phyloP scores from a whole-genome alignment of 2,113 vertebrate species.

The Zosterops japonicus region DNA sequence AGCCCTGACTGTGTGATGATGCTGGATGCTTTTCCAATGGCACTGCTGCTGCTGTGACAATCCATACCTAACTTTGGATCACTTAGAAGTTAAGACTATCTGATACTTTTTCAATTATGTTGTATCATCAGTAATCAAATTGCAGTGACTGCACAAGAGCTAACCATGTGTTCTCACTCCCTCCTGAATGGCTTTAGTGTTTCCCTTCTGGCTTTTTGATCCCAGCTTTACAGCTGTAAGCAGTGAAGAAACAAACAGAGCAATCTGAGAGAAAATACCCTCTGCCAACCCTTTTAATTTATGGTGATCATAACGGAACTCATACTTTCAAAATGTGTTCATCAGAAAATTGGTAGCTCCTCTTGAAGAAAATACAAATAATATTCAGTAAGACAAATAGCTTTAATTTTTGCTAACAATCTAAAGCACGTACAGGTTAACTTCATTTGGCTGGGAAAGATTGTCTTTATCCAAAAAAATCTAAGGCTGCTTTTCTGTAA shows the following conservation, averaged over 20 bases:
- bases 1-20: neutral
- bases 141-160: neutral
- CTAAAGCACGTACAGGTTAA: neutral
- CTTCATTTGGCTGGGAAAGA: neutral
- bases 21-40: neutral
- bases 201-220: neutral
- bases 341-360: neutral
- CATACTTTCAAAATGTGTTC: neutral
- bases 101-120: neutral
- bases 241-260: neutral
- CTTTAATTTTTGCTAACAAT: neutral
- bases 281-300: neutral
- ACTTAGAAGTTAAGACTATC: neutral
- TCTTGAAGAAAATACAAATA: neutral
- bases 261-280: neutral
- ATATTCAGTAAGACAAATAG: neutral
- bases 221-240: neutral
- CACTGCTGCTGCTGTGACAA: neutral
- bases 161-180: neutral
- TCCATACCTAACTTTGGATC: neutral
- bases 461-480: neutral
- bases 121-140: neutral
- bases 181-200: neutral
- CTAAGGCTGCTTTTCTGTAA: neutral
- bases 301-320: neutral